Base-by-base conservation (phyloP, 2,113 vertebrate species). In the Colius striatus region DNA sequence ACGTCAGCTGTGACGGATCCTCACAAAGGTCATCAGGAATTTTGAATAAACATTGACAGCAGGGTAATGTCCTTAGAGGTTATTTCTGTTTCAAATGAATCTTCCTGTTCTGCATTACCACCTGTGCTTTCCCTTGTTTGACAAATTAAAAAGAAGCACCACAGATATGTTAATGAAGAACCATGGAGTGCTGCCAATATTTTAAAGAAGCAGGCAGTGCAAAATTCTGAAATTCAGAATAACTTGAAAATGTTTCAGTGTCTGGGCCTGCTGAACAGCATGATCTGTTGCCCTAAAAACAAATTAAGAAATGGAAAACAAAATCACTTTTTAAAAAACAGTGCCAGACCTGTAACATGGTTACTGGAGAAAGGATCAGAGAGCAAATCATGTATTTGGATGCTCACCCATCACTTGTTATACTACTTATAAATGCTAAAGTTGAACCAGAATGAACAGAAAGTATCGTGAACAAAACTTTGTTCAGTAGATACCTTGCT, bases 61-160 rank as follows among this genome's bases (percentile, higher is more conserved):
- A 95, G 81, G 70, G 62, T 6, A 54, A 84, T 20, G 70, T 68
- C 96, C 92, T 94, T 73, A 79, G 91, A 61, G 84, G 41, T 89
- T 94, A 68, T 89, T 94, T 89, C 76, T 92, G 53, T 90, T 95
- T 91, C 89, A 92, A 54, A 93, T 63, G 77, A 90, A 81, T 78
- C 70, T 57, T 84, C 68, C 58, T 47, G 32, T 73, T 87, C 84
- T 87, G 47, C 66, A 23, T n/a, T 82, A 5, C 89, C 95, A 95
- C 94, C 91, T 95, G 92, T 75, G 77, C 86, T 79, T 41, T 29
- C 66, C 54, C 45, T 76, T 50, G 36, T 87, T 63, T 82, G 77
- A 76, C 60, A 94, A 93, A 94, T 96, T 84, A 87, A 84, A 95
- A 90, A 72, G 76, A 78, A 92, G 27, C 45, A 29, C n/a, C 48